These are phyloP conservation scores for Tolypeutes matacus DNA, from an alignment of 2,797 vertebrate species.

Conservation along the genomic window DNA sequence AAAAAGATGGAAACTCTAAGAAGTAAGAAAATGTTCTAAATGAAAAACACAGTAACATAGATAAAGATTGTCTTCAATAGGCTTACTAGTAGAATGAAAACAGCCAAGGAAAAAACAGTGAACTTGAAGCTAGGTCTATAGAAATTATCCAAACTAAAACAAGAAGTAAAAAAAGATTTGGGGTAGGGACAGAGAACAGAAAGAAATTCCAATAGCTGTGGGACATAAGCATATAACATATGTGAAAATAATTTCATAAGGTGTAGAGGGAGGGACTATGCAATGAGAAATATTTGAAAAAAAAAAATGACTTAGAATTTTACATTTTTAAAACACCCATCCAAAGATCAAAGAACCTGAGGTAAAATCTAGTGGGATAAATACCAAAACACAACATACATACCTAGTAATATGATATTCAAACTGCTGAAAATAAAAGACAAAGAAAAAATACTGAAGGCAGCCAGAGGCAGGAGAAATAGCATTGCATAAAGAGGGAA, in stretches of 20 bases:
- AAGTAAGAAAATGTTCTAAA: neutral
- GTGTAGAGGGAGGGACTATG: neutral
- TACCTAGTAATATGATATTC: neutral
- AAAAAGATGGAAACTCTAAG: neutral
- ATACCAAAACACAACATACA: neutral
- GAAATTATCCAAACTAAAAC: neutral
- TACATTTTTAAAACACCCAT: neutral
- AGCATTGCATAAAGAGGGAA: neutral
- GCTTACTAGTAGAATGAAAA: slow-evolving; percentile 18
- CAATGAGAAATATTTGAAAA: neutral
- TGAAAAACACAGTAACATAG: neutral
- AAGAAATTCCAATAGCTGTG: neutral
- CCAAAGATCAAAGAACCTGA: neutral
- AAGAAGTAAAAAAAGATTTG: neutral
- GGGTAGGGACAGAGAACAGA: neutral
- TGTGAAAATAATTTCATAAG: neutral
- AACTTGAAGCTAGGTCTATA: neutral
- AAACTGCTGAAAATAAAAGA: neutral
- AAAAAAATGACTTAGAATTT: neutral
- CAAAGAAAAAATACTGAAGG: neutral
- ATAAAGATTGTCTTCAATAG: neutral
- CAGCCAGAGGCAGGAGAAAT: neutral
- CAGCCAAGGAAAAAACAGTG: neutral
- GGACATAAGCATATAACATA: neutral
- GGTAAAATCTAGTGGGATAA: neutral